Conservation (phyloP, 2,888 invertebrate genomes). For the Tetanocera ferruginea region DNA sequence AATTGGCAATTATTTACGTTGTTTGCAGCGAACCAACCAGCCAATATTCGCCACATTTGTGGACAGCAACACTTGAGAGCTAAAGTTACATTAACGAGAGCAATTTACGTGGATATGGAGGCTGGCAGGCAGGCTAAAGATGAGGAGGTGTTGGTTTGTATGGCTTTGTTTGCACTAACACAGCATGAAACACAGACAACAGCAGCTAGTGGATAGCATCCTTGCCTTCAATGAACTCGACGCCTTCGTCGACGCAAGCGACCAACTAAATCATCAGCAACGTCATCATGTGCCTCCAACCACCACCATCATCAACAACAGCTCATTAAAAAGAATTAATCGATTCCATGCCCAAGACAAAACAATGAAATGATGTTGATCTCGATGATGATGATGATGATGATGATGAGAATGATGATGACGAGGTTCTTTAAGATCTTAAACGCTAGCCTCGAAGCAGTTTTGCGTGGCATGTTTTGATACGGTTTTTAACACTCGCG, state of each 20-base stretch:
- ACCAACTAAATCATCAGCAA: not conserved
- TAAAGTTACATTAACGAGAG: conserved; percentile 22
- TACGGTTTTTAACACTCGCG: conserved; percentile 45
- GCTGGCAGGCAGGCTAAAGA: not conserved
- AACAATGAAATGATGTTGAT: not conserved
- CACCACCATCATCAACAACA: not conserved
- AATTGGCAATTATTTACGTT: conserved; percentile 64
- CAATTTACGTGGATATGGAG: not conserved
- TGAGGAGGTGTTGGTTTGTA: not conserved
- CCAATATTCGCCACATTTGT: not conserved
- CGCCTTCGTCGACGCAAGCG: too few species aligned
- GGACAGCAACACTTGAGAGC: conserved; percentile 15
- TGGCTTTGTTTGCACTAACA: not conserved
- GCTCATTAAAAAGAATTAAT: not conserved
- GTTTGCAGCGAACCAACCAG: not conserved
- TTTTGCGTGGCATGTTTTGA: conserved; percentile 56
- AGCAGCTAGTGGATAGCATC: not conserved
- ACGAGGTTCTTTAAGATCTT: not conserved
- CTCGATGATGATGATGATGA: not conserved
- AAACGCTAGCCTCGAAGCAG: conserved; percentile 16
- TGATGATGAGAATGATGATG: not conserved
- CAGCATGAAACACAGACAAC: not conserved
- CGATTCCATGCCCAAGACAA: not conserved
- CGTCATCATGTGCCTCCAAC: not conserved
- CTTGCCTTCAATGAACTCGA: too few species aligned